Evolutionary conservation across 2,797 vertebrate genomes (phyloP).

Genomic region (Picus viridis): DNA sequence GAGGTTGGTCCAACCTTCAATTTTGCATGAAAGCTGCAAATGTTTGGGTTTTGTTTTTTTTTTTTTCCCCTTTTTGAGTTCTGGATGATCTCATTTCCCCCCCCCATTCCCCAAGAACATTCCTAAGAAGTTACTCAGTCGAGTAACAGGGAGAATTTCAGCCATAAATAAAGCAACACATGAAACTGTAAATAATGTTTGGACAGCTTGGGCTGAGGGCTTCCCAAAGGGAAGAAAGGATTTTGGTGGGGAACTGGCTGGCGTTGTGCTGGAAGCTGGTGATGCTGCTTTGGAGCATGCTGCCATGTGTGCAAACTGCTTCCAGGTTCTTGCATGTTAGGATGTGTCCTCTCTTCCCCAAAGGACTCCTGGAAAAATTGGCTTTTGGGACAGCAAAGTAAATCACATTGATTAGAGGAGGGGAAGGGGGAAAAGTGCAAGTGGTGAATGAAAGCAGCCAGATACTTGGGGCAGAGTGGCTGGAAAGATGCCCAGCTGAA

Average conservation of each 20-base stretch:
- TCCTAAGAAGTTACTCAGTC: slow-evolving; percentile 35
- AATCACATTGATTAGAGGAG: not conserved
- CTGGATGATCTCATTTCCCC: slow-evolving; percentile 37
- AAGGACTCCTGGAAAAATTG: not conserved
- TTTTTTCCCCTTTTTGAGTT: not conserved
- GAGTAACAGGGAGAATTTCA: not conserved
- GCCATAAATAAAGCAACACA: slow-evolving; percentile 51
- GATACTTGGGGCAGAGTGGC: not conserved
- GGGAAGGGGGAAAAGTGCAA: not conserved
- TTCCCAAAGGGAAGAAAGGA: slow-evolving; percentile 26
- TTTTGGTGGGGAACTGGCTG: not conserved
- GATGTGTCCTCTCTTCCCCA: not conserved
- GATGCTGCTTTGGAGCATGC: not conserved
- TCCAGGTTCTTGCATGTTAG: not conserved
- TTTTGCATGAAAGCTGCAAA: slow-evolving; percentile 36
- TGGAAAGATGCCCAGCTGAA: no score
- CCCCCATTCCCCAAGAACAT: slow-evolving; percentile 23
- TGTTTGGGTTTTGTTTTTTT: not conserved
- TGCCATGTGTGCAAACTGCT: not conserved
- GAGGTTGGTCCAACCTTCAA: not conserved
- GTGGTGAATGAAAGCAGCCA: not conserved
- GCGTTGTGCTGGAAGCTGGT: not conserved
- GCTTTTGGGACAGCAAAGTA: not conserved
- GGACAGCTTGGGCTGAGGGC: not conserved
- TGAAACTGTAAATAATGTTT: slow-evolving; percentile 26